Base-by-base conservation (phyloP, 2,888 invertebrate genomes). In the Sarcophaga variegata region DNA sequence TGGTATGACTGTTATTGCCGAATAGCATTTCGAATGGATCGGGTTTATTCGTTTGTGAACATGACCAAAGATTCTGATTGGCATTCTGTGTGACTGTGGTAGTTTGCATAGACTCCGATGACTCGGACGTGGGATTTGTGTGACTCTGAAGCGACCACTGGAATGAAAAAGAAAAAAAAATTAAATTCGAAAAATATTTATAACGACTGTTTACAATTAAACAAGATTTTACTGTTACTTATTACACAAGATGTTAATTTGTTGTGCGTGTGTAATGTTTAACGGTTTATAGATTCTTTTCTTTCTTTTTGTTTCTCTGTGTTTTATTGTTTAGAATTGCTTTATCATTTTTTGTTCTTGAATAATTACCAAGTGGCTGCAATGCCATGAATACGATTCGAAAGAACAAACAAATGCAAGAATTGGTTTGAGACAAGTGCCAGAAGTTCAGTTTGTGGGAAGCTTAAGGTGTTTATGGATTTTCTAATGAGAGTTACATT, bases 141-240 rank as follows among this genome's bases (percentile, higher is more conserved):
- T 91, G 90, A 88, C 90, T 92, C 78, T 91, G 90, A 81, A 91
- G 89, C 80, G 92, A 92, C 92, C 92, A 92, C 92, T 92, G 82
- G 67, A 91, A 91, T 59, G 64, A 81, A 69, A 82, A 62, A 4
- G 2, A 14, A 47, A 60, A 70, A 14, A 47, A 60, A 70, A 8
- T n/a, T 63, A 64, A 37, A 20, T 10, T 54, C 14, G 45, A 45
- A 60, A 67, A 59, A 27, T 6, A 25, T 54, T 49, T 49, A 14
- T 14, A 49, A 25, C 11, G 6, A 25, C 17, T 69, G 60, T 37
- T 25, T 20, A 54, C 20, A 63, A 6, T 62, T 69, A 54, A 62
- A 63, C 37, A 11, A 14, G 22, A 6, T 64, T 25, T 66, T 45
- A 49, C 63, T 71, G 59, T 59, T 14, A 4, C 12, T 17, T 54